phyloP scores from a whole-genome alignment of 2,113 vertebrate species.

The Apteryx owenii region DNA sequence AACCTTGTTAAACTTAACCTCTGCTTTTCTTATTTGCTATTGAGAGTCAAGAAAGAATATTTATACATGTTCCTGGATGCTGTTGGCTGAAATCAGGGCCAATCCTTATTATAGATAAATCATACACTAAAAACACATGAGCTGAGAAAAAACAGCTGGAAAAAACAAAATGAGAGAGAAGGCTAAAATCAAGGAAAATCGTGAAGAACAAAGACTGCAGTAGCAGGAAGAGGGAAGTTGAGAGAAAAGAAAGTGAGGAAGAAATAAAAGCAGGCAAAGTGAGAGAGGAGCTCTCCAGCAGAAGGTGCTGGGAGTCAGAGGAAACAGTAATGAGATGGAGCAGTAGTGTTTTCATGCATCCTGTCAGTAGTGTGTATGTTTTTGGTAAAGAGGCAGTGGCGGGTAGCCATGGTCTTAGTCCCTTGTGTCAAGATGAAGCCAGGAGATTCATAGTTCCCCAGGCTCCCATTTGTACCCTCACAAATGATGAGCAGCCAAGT shows the following conservation, averaged over 20 bases:
- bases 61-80: not conserved
- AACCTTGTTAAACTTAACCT: not conserved
- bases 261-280: not conserved
- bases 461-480: not conserved
- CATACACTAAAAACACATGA: not conserved
- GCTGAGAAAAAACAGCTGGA: not conserved
- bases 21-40: not conserved
- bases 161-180: not conserved
- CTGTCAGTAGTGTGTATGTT: not conserved
- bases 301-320: not conserved
- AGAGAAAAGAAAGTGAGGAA: not conserved
- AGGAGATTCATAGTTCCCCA: not conserved
- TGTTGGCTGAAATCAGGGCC: not conserved
- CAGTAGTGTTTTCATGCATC: not conserved
- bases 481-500: not conserved
- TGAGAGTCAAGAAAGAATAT: not conserved
- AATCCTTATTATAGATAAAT: not conserved
- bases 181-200: not conserved
- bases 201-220: not conserved
- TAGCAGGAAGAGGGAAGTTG: not conserved
- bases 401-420: not conserved
- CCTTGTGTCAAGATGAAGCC: accelerated
- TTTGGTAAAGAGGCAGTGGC: not conserved
- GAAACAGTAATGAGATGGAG: not conserved
- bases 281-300: not conserved